Base-by-base conservation (phyloP, 23 tunicate genomes). In the Corella eumyota region DNA sequence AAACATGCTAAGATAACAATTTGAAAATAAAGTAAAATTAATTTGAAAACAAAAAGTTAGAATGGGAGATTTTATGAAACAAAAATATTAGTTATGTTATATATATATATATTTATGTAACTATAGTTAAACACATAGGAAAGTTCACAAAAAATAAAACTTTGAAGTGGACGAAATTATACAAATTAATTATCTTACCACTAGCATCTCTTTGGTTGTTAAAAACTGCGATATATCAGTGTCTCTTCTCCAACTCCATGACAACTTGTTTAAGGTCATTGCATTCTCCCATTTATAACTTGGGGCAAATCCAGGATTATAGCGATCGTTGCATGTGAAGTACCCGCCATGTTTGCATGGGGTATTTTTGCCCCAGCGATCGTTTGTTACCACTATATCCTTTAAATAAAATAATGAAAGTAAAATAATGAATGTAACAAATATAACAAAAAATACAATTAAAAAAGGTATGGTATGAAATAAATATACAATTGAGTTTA, bases 271-370 rank as follows among this genome's bases (percentile, higher is more conserved):
- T 13, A 77, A 26, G 17, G 85, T 77, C 85, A 77, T 77, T 0
- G 85, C 75, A 52, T 77, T 77, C 61, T 77, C 85, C 76, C 76
- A 77, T 49, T 77, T 77, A 25, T 58, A 36, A 5, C 56, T 33
- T 37, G 66, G 85, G 59, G 61, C 15, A 9, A 32, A 55, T 48
- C 76, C 69, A 0, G 85, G 85, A 50, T 77, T 77, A 53, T 48
- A 77, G 22, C 85, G 75, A 61, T 77, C 85, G 33, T 61, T 51
- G 52, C 85, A 77, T 3, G 69, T 68, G 25, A 48, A 69, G 51
- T 27, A 77, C 25, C 85, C 85, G 11, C 85, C 85, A 49, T 77
- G 85, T 37, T 68, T 60, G 34, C 85, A 77, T 4, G 75, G 49
- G 2, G 85, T 61, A 19, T 72, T 45, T 36, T 34, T 40, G 21